Evolutionary conservation across 2,113 vertebrate genomes (phyloP).

Genomic region (Aspidoscelis tigris): DNA sequence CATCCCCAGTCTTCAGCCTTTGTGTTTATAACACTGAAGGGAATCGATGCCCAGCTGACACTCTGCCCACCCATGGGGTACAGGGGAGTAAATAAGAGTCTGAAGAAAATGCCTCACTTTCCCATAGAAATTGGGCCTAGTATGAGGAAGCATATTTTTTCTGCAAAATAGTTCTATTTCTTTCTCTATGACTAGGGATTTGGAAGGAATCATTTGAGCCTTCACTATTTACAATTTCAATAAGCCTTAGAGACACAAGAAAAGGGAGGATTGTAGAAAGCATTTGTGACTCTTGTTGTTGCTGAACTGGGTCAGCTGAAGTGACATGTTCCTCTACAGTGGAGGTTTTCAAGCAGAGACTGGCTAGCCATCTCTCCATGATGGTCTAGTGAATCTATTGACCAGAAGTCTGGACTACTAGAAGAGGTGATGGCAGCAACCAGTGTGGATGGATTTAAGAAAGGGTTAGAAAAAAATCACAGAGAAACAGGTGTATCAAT

Average conservation of each 20-base stretch:
- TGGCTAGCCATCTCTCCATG: too few species aligned
- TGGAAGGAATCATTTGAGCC: neutral
- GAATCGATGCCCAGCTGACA: conserved; percentile 48
- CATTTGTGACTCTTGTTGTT: conserved; percentile 20
- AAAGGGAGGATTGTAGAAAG: neutral
- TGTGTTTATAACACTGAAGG: conserved; percentile 55
- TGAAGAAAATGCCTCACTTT: neutral
- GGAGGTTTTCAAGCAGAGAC: too few species aligned
- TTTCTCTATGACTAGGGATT: conserved; percentile 1
- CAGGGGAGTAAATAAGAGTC: conserved; percentile 16
- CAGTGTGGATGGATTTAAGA: too few species aligned
- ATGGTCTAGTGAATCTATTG: too few species aligned
- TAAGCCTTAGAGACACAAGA: conserved; percentile 20
- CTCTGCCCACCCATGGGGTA: conserved; percentile 5
- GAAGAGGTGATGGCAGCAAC: too few species aligned
- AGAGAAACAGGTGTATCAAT: too few species aligned
- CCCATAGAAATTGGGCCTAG: neutral
- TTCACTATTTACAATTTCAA: neutral
- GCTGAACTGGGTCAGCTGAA: neutral
- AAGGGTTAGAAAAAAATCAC: too few species aligned
- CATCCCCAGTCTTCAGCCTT: conserved; percentile 43
- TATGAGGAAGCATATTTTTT: neutral
- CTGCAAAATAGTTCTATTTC: neutral
- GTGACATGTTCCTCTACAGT: too few species aligned
- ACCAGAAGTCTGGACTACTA: too few species aligned